Evolutionary conservation across 1,140 invertebrate species (phyloP), one percentile per base, ranked within the genome.

Genomic region (Drosophila arawakana): DNA sequence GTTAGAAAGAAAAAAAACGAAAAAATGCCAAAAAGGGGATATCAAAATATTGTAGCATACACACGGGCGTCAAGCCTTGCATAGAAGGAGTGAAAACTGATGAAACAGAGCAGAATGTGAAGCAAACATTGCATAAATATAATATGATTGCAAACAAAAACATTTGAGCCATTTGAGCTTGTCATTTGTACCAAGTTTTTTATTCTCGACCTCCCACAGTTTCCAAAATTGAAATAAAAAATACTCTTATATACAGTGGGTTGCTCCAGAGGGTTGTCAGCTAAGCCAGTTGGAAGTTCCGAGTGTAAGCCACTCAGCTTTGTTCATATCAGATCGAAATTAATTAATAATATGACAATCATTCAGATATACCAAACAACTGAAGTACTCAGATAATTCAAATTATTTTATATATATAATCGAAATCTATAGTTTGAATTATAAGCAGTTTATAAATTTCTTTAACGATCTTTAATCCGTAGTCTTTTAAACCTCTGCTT

Each of bases 81-180:
- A 21, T 21, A 21, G 18, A 1, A 21, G n/a, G 13, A 57, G 55
- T 34, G 9, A 2, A 35, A 52, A 15, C 37, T 30, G 39, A 46
- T 35, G 25, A 35, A 58, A 50, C 35, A 21, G 66, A 47, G 71
- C 18, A 68, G 65, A 61, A 44, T 13, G 72, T 15, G 72, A 74
- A 9, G 72, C 72, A 74, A 73, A 63, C 62, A 69, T 57, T 81
- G 81, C 81, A 81, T 84, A 85, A 81, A 85, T 85, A 86, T 86
- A 79, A 81, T 79, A 81, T 81, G 61, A 86, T 81, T 67, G 75
- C 58, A 68, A 76, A 85, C 68, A 78, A 85, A 81, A 81, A 81
- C 82, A 84, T 85, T 84, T 67, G 57, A 77, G 63, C 59, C 77
- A 80, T 84, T 76, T 75, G 76, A 75, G 78, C 78, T 75, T 80